Evolutionary conservation across 2,113 vertebrate genomes (phyloP).

Genomic region (Dasyprocta punctata): DNA sequence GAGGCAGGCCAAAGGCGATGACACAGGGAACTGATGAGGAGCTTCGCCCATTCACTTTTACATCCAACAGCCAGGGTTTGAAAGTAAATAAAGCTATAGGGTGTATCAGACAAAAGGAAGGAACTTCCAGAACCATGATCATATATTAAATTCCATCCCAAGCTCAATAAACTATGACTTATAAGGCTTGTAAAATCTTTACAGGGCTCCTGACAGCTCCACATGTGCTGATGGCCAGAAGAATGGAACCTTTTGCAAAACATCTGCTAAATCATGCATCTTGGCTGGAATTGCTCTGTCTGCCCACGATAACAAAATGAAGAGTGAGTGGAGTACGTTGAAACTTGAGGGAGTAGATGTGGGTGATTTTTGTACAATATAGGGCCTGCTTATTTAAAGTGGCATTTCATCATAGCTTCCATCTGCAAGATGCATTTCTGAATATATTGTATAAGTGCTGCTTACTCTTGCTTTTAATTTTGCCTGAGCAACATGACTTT

Average conservation of each 20-base stretch:
- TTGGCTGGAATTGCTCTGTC: constrained; percentile 77
- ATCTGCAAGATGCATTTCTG: constrained; percentile 60
- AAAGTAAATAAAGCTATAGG: constrained; percentile 69
- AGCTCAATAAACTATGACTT: constrained; percentile 87
- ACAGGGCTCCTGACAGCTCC: constrained; percentile 86
- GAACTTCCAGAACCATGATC: constrained; percentile 81
- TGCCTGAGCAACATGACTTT: background rate
- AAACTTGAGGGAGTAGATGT: constrained; percentile 3
- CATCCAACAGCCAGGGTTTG: constrained; percentile 51
- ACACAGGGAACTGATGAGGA: background rate
- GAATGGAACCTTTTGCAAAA: constrained; percentile 87
- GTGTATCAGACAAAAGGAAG: constrained; percentile 68
- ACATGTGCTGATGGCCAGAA: constrained; percentile 85
- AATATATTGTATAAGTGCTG: background rate
- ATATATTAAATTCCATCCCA: constrained; percentile 86
- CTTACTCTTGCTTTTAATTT: constrained; percentile 38
- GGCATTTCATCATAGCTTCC: background rate
- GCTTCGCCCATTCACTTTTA: constrained; percentile 48
- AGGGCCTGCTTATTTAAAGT: constrained; percentile 58
- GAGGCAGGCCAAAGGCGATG: background rate
- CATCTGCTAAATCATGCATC: constrained; percentile 85
- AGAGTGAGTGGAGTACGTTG: constrained; percentile 2
- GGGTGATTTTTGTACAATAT: constrained; percentile 48
- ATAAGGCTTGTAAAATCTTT: constrained; percentile 87
- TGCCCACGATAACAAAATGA: constrained; percentile 70